Percentiles rank a stretch among this genome's conserved stretches.
Conservation (phyloP, 1,140 invertebrate species). For the Teleogryllus occipitalis region DNA sequence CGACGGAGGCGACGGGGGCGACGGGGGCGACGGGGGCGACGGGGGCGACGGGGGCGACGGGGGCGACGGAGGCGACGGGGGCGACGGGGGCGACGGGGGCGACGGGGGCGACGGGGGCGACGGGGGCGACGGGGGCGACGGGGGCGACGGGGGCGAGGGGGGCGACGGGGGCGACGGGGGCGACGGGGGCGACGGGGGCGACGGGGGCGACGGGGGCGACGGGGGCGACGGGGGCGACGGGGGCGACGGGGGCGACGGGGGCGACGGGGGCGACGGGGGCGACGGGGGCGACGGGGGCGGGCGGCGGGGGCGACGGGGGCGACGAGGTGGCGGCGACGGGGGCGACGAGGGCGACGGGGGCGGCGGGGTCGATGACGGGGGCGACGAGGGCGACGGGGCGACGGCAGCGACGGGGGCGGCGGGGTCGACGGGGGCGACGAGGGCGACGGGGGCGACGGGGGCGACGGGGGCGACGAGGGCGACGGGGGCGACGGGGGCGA, state of each 20-base stretch:
- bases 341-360: not conserved
- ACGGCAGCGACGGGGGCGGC: too few species aligned
- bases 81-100: not conserved
- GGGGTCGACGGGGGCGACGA: too few species aligned
- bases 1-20: not conserved
- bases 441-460: not conserved
- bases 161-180: not conserved
- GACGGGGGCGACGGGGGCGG: not conserved
- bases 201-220: not conserved
- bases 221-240: not conserved
- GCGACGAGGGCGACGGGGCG: too few species aligned
- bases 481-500: not conserved
- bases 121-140: not conserved
- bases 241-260: not conserved
- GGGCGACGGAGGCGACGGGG: not conserved
- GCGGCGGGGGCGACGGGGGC: not conserved
- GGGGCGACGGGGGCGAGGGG: not conserved
- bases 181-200: not conserved
- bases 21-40: not conserved
- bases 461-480: not conserved
- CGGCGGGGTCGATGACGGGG: too few species aligned
- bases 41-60: not conserved
- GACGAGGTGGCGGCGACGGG: too few species aligned
- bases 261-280: not conserved
- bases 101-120: not conserved